Base-by-base conservation (phyloP, 2,113 vertebrate species). In the Ictidomys tridecemlineatus region DNA sequence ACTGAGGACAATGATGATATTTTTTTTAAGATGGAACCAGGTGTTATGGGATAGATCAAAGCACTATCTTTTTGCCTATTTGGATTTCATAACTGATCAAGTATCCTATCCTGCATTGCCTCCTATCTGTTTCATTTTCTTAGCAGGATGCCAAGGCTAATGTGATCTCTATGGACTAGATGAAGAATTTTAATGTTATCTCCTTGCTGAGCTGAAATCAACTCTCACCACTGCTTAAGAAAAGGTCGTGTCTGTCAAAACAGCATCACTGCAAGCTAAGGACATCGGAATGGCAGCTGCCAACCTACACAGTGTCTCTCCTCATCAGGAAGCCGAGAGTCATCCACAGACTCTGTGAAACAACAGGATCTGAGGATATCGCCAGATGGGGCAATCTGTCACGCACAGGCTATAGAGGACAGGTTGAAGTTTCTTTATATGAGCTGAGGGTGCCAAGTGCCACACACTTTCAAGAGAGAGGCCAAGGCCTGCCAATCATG, bases 351-450 rank as follows among this genome's bases (percentile, higher is more conserved):
- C 16, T 95, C 73, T 63, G 0, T 86, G 48, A 94, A 96, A 96
- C 94, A 89, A 84, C 89, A 92, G 97, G 45, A 91, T 92, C 88
- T 86, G 37, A 69, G 76, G 65, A n/a, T 73, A 86, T 97, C 65
- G 87, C 95, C 73, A 97, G 97, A 95, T 94, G 95, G 98, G 63
- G 16, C 85, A 94, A 94, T 74, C 91, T 97, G 94, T 91, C 93
- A 95, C 53, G 16, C 39, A 82, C 53, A 97, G 56, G 56, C 76
- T 96, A 30, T 42, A 77, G 51, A 97, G 0, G 72, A 93, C 85
- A 97, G 76, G 83, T 98, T 80, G 95, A 90, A 93, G 95, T 28
- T 79, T 92, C 97, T 96, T 96, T 93, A 77, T 98, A 96, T 91
- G 77, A 95, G 93, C 95, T 53, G 72, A 97, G 78, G 80, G 89